Conservation (phyloP, 1,140 invertebrate species). For the Coelopa frigida region DNA sequence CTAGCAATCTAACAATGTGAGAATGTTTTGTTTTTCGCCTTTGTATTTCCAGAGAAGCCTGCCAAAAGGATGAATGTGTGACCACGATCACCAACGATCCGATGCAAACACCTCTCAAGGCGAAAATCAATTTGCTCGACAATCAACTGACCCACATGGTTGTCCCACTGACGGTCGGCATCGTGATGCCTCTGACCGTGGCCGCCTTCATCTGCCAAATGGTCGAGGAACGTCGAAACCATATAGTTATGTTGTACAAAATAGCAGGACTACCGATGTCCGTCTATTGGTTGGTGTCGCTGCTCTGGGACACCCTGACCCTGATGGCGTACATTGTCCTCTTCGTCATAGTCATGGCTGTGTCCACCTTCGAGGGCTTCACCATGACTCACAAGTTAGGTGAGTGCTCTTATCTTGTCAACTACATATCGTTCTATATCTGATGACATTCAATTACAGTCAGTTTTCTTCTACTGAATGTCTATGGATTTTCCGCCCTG, state of each 20-base stretch:
- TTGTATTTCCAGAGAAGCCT: constrained; percentile 16
- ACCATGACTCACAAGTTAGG: constrained; percentile 19
- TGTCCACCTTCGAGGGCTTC: constrained; percentile 23
- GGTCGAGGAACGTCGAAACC: constrained; percentile 24
- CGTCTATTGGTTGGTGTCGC: constrained; percentile 25
- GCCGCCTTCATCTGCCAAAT: constrained; percentile 31
- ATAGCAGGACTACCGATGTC: constrained; percentile 25
- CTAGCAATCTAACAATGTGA: neutral
- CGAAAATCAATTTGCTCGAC: constrained; percentile 29
- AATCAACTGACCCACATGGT: constrained; percentile 31
- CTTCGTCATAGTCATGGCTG: constrained; percentile 23
- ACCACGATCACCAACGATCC: constrained; percentile 22
- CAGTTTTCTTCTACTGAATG: too few species aligned
- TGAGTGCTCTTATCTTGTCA: too few species aligned
- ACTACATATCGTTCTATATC: too few species aligned
- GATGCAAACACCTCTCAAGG: constrained; percentile 18
- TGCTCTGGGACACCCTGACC: constrained; percentile 31
- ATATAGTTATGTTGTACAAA: constrained; percentile 22
- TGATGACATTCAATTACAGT: too few species aligned
- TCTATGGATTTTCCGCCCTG: constrained; percentile 25
- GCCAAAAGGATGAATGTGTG: constrained; percentile 6
- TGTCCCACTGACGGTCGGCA: constrained; percentile 24
- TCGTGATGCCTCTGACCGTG: constrained; percentile 26
- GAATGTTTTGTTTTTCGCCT: constrained; percentile 1
- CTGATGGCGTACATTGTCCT: constrained; percentile 26